These are phyloP conservation scores for Andrena praecox DNA, from an alignment of 2,888 invertebrate genomes.

Conservation along the genomic window DNA sequence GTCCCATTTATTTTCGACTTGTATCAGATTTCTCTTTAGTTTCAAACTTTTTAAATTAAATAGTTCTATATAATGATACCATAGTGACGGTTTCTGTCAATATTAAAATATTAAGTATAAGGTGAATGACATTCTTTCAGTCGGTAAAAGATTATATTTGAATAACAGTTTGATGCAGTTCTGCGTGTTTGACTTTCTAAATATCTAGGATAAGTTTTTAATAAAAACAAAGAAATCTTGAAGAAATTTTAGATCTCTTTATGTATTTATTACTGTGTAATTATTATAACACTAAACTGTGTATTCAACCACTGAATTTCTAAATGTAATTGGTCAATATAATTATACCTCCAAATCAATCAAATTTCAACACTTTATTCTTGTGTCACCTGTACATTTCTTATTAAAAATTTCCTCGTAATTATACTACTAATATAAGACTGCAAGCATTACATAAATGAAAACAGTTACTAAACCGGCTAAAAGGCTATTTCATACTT, in stretches of 20 bases:
- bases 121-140: too few species aligned
- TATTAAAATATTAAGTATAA: neutral
- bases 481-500: neutral
- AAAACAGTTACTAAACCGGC: neutral
- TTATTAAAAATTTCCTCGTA: neutral
- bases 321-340: neutral
- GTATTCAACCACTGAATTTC: neutral
- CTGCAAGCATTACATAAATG: neutral
- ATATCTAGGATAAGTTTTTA: neutral
- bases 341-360: neutral
- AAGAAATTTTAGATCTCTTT: neutral
- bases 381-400: neutral
- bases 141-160: too few species aligned
- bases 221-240: neutral
- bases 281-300: conserved; percentile 1
- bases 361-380: neutral
- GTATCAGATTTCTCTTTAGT: too few species aligned
- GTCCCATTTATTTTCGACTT: neutral
- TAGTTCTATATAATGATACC: neutral
- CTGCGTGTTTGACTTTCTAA: neutral
- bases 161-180: neutral
- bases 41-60: too few species aligned
- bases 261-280: conserved; percentile 1
- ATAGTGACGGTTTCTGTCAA: neutral
- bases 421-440: neutral